These are phyloP conservation scores for Silvanus unidentatus DNA, from an alignment of 2,888 invertebrate genomes.

Conservation along the genomic window DNA sequence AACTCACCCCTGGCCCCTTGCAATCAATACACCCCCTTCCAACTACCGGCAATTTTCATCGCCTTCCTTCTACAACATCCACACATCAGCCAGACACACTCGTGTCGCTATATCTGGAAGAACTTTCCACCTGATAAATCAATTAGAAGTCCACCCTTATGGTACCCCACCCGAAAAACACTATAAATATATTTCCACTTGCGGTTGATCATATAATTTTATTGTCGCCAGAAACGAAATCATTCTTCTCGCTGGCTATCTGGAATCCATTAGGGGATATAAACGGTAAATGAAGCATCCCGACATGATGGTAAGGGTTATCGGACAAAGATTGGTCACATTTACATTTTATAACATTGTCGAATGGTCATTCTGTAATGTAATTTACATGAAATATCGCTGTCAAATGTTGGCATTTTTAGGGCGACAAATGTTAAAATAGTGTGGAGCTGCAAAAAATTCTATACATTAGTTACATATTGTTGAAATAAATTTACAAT, in stretches of 20 bases:
- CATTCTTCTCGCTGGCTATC: conserved; percentile 28
- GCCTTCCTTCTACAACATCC: conserved; percentile 25
- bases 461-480: too few species aligned
- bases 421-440: conserved; percentile 24
- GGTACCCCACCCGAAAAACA: conserved; percentile 12
- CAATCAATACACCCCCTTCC: conserved; percentile 30
- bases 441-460: neutral
- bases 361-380: conserved; percentile 39
- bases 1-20: conserved; percentile 40
- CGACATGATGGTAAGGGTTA: conserved; percentile 40
- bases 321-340: conserved; percentile 35
- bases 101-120: conserved; percentile 20
- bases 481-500: too few species aligned
- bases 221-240: conserved; percentile 27
- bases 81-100: conserved; percentile 25
- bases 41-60: conserved; percentile 12
- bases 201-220: conserved; percentile 33
- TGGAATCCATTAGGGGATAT: conserved; percentile 35
- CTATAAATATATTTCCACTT: conserved; percentile 32
- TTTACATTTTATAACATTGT: conserved; percentile 44
- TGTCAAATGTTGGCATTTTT: conserved; percentile 24
- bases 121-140: conserved; percentile 46
- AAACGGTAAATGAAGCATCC: conserved; percentile 44
- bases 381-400: conserved; percentile 40
- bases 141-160: conserved; percentile 29